These are phyloP conservation scores for Xestia ashworthii DNA, from an alignment of 2,888 invertebrate species.

Conservation along the genomic window DNA sequence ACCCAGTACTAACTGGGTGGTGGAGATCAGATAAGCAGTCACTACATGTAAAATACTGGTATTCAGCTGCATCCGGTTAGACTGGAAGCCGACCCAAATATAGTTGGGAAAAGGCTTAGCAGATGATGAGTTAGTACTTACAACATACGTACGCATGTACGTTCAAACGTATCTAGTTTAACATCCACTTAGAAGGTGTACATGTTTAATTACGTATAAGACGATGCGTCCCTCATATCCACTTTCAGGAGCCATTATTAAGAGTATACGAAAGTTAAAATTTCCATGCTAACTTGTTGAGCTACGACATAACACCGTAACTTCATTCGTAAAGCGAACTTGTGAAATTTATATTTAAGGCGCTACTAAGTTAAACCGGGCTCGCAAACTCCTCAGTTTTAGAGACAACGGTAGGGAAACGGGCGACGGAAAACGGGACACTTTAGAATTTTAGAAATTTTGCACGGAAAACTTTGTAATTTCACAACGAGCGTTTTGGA, in stretches of 20 bases:
- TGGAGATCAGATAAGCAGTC: too few relatives aligned
- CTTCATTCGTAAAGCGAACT: constrained; percentile 84
- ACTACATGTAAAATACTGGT: too few relatives aligned
- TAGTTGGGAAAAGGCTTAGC: too few relatives aligned
- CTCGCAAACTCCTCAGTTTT: constrained; percentile 81
- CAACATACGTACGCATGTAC: neutral
- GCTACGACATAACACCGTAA: constrained; percentile 81
- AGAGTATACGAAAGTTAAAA: constrained; percentile 76
- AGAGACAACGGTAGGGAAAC: constrained; percentile 79
- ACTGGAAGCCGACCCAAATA: too few relatives aligned
- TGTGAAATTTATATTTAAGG: constrained; percentile 88
- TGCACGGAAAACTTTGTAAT: constrained; percentile 84
- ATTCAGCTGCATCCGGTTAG: too few relatives aligned
- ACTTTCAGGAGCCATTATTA: constrained; percentile 66
- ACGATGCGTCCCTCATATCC: constrained; percentile 53
- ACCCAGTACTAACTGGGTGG: too few relatives aligned
- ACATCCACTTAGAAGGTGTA: constrained; percentile 4
- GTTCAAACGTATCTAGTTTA: neutral
- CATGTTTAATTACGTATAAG: constrained; percentile 49
- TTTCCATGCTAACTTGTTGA: constrained; percentile 84
- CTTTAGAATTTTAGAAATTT: constrained; percentile 89
- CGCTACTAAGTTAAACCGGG: constrained; percentile 85
- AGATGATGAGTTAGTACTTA: too few relatives aligned
- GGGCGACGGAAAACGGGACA: constrained; percentile 77
- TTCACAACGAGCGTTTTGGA: constrained; percentile 77